These are phyloP conservation scores for Sturnira hondurensis DNA, from an alignment of 2,113 vertebrate genomes.

Conservation along the genomic window DNA sequence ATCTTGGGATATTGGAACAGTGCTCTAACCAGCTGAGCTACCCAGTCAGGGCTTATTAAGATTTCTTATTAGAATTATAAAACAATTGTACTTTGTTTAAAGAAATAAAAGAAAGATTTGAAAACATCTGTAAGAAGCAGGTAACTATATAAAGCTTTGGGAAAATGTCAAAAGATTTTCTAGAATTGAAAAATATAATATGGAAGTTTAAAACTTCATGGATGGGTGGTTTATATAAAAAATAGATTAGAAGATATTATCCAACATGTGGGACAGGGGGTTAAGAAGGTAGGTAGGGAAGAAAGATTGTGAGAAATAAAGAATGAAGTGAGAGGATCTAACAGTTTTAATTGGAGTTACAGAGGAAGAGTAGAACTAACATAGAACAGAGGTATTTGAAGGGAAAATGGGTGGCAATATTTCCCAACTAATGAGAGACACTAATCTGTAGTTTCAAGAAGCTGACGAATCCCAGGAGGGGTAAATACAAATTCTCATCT, in stretches of 20 bases:
- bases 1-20: too few relatives aligned
- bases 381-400: not conserved
- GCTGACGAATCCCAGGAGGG: not conserved
- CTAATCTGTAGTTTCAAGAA: not conserved
- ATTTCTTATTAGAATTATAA: not conserved
- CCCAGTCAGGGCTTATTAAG: not conserved
- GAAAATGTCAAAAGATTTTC: not conserved
- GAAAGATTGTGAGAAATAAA: not conserved
- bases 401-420: not conserved
- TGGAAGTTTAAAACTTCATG: not conserved
- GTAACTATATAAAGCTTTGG: not conserved
- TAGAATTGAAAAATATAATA: conserved; percentile 20
- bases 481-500: not conserved
- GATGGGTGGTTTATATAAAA: not conserved
- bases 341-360: not conserved
- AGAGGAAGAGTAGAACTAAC: not conserved
- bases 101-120: not conserved
- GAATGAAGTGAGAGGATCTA: not conserved
- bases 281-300: not conserved
- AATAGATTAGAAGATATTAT: not conserved
- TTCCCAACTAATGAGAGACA: not conserved
- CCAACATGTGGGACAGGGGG: not conserved
- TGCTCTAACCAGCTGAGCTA: too few relatives aligned
- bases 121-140: not conserved
- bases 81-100: not conserved